phyloP scores from a whole-genome alignment of 2,797 vertebrate genomes.

The Rhadinocentrus ornatus region DNA sequence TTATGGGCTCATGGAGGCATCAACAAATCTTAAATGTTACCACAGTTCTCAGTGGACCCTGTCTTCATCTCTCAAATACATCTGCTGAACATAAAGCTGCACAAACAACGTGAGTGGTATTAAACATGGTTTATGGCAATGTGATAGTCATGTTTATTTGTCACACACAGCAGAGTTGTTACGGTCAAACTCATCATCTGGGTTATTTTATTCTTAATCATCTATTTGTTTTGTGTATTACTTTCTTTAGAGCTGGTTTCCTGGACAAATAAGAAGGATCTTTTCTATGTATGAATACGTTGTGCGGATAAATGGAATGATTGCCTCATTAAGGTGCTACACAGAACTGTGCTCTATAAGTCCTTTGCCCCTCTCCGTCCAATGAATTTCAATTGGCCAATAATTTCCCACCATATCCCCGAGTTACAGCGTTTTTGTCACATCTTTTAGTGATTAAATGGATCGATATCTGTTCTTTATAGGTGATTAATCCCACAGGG shows the following conservation, averaged over 20 bases:
- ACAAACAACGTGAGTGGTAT: constrained; percentile 27
- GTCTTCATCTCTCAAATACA: constrained; percentile 49
- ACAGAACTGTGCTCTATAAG: constrained; percentile 42
- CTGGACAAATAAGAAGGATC: constrained; percentile 48
- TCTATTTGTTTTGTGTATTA: constrained; percentile 45
- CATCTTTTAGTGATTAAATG: constrained; percentile 78
- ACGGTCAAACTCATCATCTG: constrained; percentile 33
- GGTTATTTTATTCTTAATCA: constrained; percentile 35
- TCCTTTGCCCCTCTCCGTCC: constrained; percentile 27
- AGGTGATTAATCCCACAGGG: constrained; percentile 80
- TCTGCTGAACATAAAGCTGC: constrained; percentile 31
- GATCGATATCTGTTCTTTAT: constrained; percentile 78
- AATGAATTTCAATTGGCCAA: constrained; percentile 75
- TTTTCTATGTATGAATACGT: constrained; percentile 24
- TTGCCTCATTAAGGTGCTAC: constrained; percentile 57
- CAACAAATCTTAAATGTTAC: constrained; percentile 73
- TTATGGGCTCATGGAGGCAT: constrained; percentile 76
- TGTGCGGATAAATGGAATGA: constrained; percentile 54
- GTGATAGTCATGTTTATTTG: constrained; percentile 18
- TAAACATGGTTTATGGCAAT: constrained; percentile 27
- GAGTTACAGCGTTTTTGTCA: constrained; percentile 73
- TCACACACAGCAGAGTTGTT: constrained; percentile 25
- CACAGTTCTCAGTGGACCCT: constrained; percentile 47
- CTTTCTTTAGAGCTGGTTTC: constrained; percentile 26
- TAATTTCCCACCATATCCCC: constrained; percentile 73